Evolutionary conservation across 2,797 vertebrate species (phyloP).

Genomic region (Notolepis coatsorum): DNA sequence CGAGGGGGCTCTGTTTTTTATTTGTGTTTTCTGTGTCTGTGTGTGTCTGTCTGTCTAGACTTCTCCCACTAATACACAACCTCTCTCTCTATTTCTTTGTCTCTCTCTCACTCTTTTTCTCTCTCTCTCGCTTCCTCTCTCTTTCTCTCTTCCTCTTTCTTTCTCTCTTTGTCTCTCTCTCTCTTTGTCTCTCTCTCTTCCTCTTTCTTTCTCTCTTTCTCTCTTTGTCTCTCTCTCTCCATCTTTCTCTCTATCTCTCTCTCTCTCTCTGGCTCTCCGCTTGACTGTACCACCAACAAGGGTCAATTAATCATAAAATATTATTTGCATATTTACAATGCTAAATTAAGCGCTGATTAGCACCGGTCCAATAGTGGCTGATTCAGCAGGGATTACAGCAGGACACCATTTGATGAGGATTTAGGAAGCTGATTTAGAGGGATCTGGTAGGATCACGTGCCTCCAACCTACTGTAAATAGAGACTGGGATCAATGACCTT

Average conservation of each 20-base stretch:
- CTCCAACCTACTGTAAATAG: slow-evolving; percentile 59
- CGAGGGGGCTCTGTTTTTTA: slow-evolving; percentile 12
- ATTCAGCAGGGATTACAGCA: slow-evolving; percentile 71
- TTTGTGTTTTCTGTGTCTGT: not conserved
- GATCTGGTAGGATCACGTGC: slow-evolving; percentile 68
- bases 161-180: slow-evolving; percentile 4
- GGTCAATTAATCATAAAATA: slow-evolving; percentile 83
- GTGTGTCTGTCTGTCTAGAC: not conserved
- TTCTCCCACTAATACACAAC: not conserved
- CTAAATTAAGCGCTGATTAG: slow-evolving; percentile 77
- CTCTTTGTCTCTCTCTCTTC: slow-evolving; percentile 15
- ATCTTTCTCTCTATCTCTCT: not conserved
- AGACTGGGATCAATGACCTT: slow-evolving; percentile 55
- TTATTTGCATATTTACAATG: slow-evolving; percentile 79
- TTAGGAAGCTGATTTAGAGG: slow-evolving; percentile 60
- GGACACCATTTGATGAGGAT: slow-evolving; percentile 75
- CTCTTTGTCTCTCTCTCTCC: not conserved
- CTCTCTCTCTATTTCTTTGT: slow-evolving; percentile 15
- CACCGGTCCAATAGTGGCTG: slow-evolving; percentile 61
- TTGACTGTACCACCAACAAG: slow-evolving; percentile 61
- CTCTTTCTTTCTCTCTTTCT: slow-evolving; percentile 3
- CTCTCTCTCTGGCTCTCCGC: slow-evolving; percentile 28
- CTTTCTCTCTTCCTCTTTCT: slow-evolving; percentile 8
- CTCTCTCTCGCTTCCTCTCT: slow-evolving; percentile 15
- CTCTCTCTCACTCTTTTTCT: slow-evolving; percentile 6